These are phyloP conservation scores for Solea solea DNA, from an alignment of 2,113 vertebrate genomes.

Conservation along the genomic window DNA sequence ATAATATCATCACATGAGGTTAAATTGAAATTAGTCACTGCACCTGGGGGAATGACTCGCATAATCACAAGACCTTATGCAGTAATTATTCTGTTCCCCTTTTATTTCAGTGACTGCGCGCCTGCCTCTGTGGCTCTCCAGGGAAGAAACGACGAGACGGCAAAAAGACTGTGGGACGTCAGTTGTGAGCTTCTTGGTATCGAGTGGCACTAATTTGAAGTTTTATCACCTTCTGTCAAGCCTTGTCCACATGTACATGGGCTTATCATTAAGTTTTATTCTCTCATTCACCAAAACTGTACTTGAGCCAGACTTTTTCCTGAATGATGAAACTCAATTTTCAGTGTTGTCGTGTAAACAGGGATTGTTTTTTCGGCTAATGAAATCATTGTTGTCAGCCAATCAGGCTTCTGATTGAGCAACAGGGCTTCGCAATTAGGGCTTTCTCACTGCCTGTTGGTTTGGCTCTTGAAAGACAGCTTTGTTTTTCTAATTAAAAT, in stretches of 20 bases:
- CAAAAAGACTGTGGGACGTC: conserved; percentile 87
- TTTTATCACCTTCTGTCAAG: conserved; percentile 11
- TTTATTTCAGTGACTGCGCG: conserved; percentile 86
- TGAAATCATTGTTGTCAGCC: neutral
- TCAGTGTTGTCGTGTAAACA: neutral
- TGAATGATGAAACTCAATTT: neutral
- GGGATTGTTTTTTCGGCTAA: neutral
- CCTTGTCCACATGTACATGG: neutral
- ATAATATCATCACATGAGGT: neutral
- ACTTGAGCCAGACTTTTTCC: neutral
- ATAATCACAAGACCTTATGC: conserved; percentile 6
- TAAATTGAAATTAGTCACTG: neutral
- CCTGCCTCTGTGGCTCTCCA: conserved; percentile 87
- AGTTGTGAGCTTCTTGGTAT: conserved; percentile 93
- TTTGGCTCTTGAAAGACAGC: neutral
- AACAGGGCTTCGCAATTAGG: neutral
- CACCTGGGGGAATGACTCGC: conserved; percentile 3
- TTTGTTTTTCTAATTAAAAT: too few relatives aligned
- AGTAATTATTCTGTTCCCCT: conserved; percentile 1
- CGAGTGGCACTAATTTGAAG: conserved; percentile 83
- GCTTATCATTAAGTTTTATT: neutral
- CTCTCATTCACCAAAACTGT: neutral
- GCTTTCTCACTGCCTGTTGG: neutral
- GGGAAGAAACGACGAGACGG: conserved; percentile 86
- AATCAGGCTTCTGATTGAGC: neutral